Conservation (phyloP, 2,113 vertebrate genomes). For the Ceuthmochares aereus region DNA sequence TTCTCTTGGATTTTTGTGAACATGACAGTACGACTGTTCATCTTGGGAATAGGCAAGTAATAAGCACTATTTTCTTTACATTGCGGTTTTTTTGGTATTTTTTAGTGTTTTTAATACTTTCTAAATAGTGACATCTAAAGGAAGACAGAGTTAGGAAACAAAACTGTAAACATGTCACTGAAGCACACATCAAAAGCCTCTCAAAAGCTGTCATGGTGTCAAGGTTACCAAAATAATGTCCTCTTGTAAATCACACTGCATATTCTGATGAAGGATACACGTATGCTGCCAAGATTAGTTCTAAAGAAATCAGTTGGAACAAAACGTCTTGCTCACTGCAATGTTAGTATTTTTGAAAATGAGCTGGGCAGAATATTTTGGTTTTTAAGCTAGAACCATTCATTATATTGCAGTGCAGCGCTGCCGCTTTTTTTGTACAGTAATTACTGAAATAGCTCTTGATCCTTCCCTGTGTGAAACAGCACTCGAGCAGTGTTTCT, state of each 20-base stretch:
- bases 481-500: not conserved
- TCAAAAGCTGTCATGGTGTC: not conserved
- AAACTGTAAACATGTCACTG: not conserved
- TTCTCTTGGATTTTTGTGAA: conserved; percentile 98
- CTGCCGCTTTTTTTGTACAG: not conserved
- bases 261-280: not conserved
- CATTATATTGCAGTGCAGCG: not conserved
- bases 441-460: not conserved
- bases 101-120: not conserved
- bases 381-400: not conserved
- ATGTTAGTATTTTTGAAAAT: not conserved
- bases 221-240: not conserved
- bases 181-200: not conserved
- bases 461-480: not conserved
- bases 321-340: not conserved
- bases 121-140: not conserved
- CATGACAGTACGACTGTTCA: conserved; percentile 92
- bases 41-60: conserved; percentile 89
- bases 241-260: not conserved
- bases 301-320: not conserved
- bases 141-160: not conserved
- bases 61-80: not conserved
- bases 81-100: not conserved
- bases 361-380: not conserved
- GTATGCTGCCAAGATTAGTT: not conserved